Evolutionary conservation across 2,888 invertebrate genomes (phyloP).

Genomic region (Rhamphomyia laevipes): DNA sequence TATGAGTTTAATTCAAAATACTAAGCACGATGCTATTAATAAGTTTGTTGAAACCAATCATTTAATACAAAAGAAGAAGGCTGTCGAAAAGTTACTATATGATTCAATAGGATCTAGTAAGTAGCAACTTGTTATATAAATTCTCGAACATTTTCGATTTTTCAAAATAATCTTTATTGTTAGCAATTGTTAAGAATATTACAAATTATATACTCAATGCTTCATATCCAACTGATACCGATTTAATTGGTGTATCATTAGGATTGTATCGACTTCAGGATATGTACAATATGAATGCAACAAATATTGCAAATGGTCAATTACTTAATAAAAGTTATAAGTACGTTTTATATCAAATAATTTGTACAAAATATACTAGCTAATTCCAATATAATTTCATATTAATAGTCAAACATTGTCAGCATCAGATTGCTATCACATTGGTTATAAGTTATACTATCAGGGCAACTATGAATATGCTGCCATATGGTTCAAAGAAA

Average conservation of each 20-base stretch:
- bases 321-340: constrained; percentile 24
- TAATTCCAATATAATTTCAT: not conserved
- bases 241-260: constrained; percentile 80
- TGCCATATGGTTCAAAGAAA: constrained; percentile 19
- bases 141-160: too few relatives aligned
- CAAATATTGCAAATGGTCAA: constrained; percentile 40
- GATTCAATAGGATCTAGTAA: too few relatives aligned
- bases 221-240: constrained; percentile 61
- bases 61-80: too few relatives aligned
- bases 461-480: constrained; percentile 16
- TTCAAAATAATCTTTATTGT: constrained; percentile 2
- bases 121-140: too few relatives aligned
- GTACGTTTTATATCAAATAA: constrained; percentile 1
- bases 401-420: constrained; percentile 20
- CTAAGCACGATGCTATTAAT: too few relatives aligned
- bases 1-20: too few relatives aligned
- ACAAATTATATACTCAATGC: not conserved
- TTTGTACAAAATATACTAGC: too few relatives aligned
- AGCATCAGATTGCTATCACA: constrained; percentile 22
- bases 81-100: too few relatives aligned
- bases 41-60: too few relatives aligned
- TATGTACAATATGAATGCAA: constrained; percentile 45
- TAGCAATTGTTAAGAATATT: constrained; percentile 1
- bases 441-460: constrained; percentile 22
- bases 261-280: constrained; percentile 60